A percentile compares a stretch with the other conserved stretches of the same genome.
Conservation (phyloP, 2,113 vertebrate species). For the Ciconia boyciana region DNA sequence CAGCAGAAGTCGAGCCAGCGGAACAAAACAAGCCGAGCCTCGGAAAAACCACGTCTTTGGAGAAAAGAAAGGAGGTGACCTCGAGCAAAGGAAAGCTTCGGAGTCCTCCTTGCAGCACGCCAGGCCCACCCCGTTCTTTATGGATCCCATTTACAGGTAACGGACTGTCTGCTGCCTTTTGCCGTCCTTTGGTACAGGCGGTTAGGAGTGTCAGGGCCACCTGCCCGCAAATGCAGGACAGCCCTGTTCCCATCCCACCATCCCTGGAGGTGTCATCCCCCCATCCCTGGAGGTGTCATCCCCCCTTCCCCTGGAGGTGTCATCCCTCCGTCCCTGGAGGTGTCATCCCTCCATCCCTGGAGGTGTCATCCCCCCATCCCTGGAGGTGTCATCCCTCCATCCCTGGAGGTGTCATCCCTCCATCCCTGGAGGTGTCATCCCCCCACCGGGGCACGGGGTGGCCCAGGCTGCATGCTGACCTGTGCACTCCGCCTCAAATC, state of each 20-base stretch:
- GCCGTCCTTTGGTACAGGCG: background rate
- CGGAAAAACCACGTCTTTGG: conserved; percentile 85
- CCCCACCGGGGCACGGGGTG: background rate
- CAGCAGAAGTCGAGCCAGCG: conserved; percentile 82
- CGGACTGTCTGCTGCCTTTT: background rate
- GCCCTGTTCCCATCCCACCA: rapidly evolving
- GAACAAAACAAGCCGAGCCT: conserved; percentile 74
- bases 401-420: no score
- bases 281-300: background rate
- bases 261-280: background rate
- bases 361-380: background rate
- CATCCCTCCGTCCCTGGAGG: background rate
- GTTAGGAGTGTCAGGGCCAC: background rate
- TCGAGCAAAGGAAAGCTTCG: conserved; percentile 78
- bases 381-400: background rate
- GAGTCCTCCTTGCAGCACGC: conserved; percentile 94
- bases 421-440: no score
- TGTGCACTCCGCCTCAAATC: background rate
- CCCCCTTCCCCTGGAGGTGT: background rate
- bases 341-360: no score
- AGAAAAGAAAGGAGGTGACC: conserved; percentile 80
- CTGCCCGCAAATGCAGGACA: background rate
- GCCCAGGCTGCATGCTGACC: background rate
- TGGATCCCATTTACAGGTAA: conserved; percentile 99
- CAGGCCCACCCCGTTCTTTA: conserved; percentile 96